A percentile compares a stretch with the other conserved stretches of the same genome.
These are phyloP conservation scores for Oceanites oceanicus DNA, from an alignment of 2,113 vertebrate species.

Conservation along the genomic window DNA sequence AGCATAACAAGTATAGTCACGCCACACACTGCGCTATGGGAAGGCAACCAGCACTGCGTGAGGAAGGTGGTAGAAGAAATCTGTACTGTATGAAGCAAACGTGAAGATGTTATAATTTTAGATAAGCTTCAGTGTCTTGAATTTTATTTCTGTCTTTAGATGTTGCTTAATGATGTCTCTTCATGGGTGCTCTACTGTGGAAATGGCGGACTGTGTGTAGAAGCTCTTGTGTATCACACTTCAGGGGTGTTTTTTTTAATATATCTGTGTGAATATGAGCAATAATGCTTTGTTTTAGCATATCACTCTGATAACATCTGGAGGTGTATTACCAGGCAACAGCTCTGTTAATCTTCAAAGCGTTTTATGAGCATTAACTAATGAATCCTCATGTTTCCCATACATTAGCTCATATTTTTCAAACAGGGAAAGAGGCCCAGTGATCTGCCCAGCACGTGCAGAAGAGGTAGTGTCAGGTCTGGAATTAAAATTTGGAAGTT, in stretches of 20 bases:
- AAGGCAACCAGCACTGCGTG: not conserved
- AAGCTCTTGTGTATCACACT: not conserved
- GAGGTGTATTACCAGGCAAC: not conserved
- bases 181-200: not conserved
- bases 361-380: not conserved
- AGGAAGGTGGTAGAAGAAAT: not conserved
- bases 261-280: not conserved
- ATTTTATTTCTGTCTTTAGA: not conserved
- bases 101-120: not conserved
- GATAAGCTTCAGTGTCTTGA: not conserved
- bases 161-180: not conserved
- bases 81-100: not conserved
- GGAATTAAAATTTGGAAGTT: not conserved
- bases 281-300: not conserved
- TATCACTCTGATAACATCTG: conserved; percentile 29
- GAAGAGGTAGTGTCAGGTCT: not conserved
- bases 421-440: not conserved
- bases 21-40: not conserved
- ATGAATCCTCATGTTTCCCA: not conserved
- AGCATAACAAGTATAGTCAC: not conserved
- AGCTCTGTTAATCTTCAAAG: conserved; percentile 17
- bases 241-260: not conserved
- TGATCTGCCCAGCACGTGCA: not conserved
- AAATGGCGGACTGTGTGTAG: not conserved
- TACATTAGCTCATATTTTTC: not conserved